phyloP scores from a whole-genome alignment of 2,797 vertebrate species.

The Esox masquinongy region DNA sequence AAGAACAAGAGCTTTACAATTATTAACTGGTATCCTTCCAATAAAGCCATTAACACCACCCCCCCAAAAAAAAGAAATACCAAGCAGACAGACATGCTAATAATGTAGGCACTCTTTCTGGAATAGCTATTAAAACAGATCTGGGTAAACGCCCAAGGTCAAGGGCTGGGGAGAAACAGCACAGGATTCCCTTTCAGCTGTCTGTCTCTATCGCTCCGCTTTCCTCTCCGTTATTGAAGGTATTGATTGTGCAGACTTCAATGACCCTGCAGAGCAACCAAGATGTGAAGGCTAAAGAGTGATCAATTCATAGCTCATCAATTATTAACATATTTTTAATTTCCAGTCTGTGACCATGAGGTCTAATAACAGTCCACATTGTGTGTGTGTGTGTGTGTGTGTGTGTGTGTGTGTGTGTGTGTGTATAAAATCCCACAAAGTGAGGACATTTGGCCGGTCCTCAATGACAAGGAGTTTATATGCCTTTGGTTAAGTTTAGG shows the following conservation, averaged over 20 bases:
- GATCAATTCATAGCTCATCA: background rate
- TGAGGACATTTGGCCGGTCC: too few species aligned
- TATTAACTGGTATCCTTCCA: conserved; percentile 73
- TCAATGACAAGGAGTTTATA: too few species aligned
- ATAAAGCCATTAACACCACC: conserved; percentile 73
- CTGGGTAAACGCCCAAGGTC: background rate
- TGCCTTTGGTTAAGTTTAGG: too few species aligned
- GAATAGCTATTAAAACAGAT: background rate
- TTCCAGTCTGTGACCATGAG: background rate
- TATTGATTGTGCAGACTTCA: background rate
- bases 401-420: background rate
- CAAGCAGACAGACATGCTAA: background rate
- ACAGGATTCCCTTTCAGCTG: conserved; percentile 23
- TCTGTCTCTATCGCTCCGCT: background rate
- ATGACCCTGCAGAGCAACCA: background rate
- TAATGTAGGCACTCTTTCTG: background rate
- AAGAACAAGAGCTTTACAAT: conserved; percentile 21
- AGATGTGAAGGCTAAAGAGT: background rate
- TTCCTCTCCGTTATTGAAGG: background rate
- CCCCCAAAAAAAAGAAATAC: conserved; percentile 9
- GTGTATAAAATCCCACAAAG: too few species aligned
- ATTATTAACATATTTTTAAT: background rate
- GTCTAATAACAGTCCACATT: background rate
- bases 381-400: background rate
- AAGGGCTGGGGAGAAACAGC: background rate